Base-by-base conservation (phyloP, 2,888 invertebrate species). In the Tolmerus cingulatus region DNA sequence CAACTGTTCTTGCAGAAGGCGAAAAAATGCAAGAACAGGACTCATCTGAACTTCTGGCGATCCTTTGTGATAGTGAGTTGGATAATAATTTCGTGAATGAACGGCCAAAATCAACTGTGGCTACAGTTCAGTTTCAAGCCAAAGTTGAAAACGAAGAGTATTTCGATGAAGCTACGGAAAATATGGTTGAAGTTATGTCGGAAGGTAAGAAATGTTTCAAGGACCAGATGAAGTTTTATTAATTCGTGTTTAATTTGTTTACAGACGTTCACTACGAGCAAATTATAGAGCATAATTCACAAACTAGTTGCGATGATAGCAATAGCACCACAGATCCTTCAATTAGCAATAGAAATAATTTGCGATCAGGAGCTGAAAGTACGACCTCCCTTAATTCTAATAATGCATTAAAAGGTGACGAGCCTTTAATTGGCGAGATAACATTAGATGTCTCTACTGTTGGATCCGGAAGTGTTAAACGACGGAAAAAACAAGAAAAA, bases 131-230 rank as follows among this genome's bases (percentile, higher is more conserved):
- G 14, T 82, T 43, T 23, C 55, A 87, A 5, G 57, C 7, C 19
- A 46, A 66, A 86, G 40, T 77, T 79, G 57, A 87, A 9, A 23
- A 27, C 0, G 88, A 88, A 34, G 88, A 88, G 55, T 88, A 88
- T 46, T 89, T 88, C 30, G 86, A 86, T 19, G 87, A 86, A n/a
- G 88, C 77, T 78, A 87, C 79, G 14, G 88, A 78, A 57, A 87
- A 88, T 43, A 89, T 88, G 88, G 88, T 89, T 27, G 89, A 89
- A 78, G 87, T 89, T 16, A 87, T 88, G 5, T 57, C 88, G 1
- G 88, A 88, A 27, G 89, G 88, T 88, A 84, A 84, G 7, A n/a
- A 23, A n/a, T n/a, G n/a, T n/a, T n/a, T n/a, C n/a, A n/a, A n/a
- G n/a, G n/a, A n/a, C n/a, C n/a, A n/a, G n/a, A n/a, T 8, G 7